Base-by-base conservation (phyloP, 2,888 invertebrate species). In the Eilema sororculum region DNA sequence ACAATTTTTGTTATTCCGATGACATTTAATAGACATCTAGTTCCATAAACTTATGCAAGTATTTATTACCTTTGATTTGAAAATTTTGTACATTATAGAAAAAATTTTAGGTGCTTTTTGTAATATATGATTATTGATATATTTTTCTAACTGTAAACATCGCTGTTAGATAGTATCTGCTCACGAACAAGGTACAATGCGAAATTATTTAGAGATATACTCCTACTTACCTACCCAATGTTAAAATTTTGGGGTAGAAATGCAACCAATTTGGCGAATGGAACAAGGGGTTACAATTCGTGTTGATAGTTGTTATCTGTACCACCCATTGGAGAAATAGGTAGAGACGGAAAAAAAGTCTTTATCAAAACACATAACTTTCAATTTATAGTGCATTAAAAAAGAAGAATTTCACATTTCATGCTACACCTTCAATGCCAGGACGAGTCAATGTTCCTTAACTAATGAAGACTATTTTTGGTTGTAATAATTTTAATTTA, bases 251-350 rank as follows among this genome's bases (percentile, higher is more conserved):
- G 87, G 88, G 89, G 86, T 90, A 87, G 88, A 93, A 94, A 91
- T 93, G 92, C 91, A 91, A 89, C 93, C 93, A 93, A 94, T 94
- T 94, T 93, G 86, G 87, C 85, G 91, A 88, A 93, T 92, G 91
- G 89, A 89, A 90, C 90, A 90, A 88, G 92, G 81, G 92, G 91
- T 89, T 90, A 92, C 92, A 93, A 93, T 94, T 93, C 93, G 92
- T 90, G 90, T 90, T 89, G 89, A 93, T 92, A 91, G 88, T 90
- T 88, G 88, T 91, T 95, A 94, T 94, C 94, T 91, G 77, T 84
- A 84, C 85, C 84, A 82, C 91, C 92, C 90, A 93, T 93, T 92
- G 82, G 84, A 78, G 79, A 77, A 75, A 92, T 93, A 94, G 89
- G 92, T 93, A 94, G 89, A 77, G 88, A 69, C 83, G 74, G 86